Conservation (phyloP, 2,797 vertebrate genomes). For the Hylomyscus alleni region DNA sequence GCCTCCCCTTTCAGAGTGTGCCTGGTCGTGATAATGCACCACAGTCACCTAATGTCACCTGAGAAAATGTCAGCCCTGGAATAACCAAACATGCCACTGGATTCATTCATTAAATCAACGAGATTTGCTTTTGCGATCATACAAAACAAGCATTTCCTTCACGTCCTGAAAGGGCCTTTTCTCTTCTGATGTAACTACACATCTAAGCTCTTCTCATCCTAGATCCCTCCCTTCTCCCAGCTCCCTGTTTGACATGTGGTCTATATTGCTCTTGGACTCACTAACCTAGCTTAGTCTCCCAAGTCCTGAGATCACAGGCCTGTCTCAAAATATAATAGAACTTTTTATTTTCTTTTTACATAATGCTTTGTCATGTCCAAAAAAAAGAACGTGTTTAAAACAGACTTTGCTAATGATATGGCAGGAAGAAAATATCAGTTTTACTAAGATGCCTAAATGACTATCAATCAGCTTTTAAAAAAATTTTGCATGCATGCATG, state of each 20-base stretch:
- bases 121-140: neutral
- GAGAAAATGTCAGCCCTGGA: neutral
- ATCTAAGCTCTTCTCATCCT: neutral
- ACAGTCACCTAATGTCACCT: neutral
- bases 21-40: neutral
- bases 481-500: neutral
- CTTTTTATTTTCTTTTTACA: neutral
- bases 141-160: slow-evolving; percentile 20
- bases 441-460: slow-evolving; percentile 12
- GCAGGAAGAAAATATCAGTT: slow-evolving; percentile 2
- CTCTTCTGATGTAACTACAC: neutral
- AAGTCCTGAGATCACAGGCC: neutral
- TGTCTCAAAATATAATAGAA: neutral
- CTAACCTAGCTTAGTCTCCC: neutral
- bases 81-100: neutral
- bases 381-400: neutral
- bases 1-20: neutral
- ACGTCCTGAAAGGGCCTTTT: neutral
- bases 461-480: neutral
- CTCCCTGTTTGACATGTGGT: neutral
- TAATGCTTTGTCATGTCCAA: slow-evolving; percentile 10
- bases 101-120: neutral
- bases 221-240: no score
- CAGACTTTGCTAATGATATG: neutral
- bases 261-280: neutral